A percentile compares a stretch with the other conserved stretches of the same genome.
These are phyloP conservation scores for Polyommatus icarus DNA, from an alignment of 2,888 invertebrate species.

Conservation along the genomic window DNA sequence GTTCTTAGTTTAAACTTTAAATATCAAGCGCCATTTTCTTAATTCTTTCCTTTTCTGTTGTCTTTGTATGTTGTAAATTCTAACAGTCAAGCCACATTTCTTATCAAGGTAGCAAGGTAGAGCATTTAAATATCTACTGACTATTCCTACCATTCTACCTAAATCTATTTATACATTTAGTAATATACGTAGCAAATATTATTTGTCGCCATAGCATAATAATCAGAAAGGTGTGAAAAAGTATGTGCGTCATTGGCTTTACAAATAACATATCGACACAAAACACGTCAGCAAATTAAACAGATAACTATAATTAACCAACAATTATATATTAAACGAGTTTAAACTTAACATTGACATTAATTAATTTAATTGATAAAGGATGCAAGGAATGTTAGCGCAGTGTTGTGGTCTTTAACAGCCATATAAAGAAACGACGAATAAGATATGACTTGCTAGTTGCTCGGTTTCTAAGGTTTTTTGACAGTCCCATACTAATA, in stretches of 20 bases:
- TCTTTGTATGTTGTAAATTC: too few relatives aligned
- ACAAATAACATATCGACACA: background rate
- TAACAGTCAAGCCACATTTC: too few relatives aligned
- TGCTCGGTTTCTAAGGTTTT: too few relatives aligned
- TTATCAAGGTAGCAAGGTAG: too few relatives aligned
- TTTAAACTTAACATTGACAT: conserved; percentile 18
- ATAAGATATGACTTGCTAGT: too few relatives aligned
- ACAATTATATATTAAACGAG: conserved; percentile 6
- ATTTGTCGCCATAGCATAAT: background rate
- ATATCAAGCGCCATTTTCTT: too few relatives aligned
- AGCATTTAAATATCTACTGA: too few relatives aligned
- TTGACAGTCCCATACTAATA: too few relatives aligned
- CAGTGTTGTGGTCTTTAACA: background rate
- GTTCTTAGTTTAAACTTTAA: too few relatives aligned
- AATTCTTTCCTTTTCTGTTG: too few relatives aligned
- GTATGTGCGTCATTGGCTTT: background rate
- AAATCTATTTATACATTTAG: background rate
- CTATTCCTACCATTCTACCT: background rate
- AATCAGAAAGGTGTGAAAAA: background rate
- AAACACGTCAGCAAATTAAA: background rate
- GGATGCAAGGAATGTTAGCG: background rate
- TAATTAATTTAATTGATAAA: background rate
- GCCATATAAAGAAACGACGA: too few relatives aligned
- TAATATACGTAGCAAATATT: background rate
- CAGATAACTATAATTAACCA: background rate